A percentile compares a stretch with the other conserved stretches of the same genome.
Evolutionary conservation across 2,888 invertebrate species (phyloP).

Genomic region (Platycheirus rosarum): DNA sequence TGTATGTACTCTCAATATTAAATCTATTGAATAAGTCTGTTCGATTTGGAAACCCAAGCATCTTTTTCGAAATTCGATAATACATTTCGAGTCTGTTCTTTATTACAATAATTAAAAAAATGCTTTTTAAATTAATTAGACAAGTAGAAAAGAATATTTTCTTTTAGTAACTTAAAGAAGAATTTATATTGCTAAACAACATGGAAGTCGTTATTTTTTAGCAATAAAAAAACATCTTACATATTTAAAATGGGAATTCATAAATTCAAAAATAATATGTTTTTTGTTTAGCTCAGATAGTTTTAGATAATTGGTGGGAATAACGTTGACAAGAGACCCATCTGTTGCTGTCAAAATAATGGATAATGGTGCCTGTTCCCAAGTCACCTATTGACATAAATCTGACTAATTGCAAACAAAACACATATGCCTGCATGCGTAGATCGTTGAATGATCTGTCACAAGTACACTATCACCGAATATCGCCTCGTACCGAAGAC

Average conservation of each 20-base stretch:
- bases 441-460: slow-evolving; percentile 38
- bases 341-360: slow-evolving; percentile 57
- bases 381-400: slow-evolving; percentile 64
- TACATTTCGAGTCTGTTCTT: no score
- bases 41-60: no score
- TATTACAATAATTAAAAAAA: no score
- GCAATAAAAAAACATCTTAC: background rate
- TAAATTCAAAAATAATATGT: slow-evolving; percentile 47
- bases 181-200: background rate
- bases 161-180: background rate
- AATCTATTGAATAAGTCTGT: no score
- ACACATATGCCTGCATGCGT: slow-evolving; percentile 41
- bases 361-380: slow-evolving; percentile 33
- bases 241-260: slow-evolving; percentile 21
- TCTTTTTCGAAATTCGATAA: no score
- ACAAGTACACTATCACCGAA: slow-evolving; percentile 14
- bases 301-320: background rate
- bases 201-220: background rate
- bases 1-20: no score
- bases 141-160: slow-evolving; percentile 2
- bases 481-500: slow-evolving; percentile 39
- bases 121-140: no score
- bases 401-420: slow-evolving; percentile 65
- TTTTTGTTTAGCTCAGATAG: no score
- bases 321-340: slow-evolving; percentile 12